phyloP scores from a whole-genome alignment of 30 jellyfish, hydroid and myxozoan species.

The Hydra vulgaris region DNA sequence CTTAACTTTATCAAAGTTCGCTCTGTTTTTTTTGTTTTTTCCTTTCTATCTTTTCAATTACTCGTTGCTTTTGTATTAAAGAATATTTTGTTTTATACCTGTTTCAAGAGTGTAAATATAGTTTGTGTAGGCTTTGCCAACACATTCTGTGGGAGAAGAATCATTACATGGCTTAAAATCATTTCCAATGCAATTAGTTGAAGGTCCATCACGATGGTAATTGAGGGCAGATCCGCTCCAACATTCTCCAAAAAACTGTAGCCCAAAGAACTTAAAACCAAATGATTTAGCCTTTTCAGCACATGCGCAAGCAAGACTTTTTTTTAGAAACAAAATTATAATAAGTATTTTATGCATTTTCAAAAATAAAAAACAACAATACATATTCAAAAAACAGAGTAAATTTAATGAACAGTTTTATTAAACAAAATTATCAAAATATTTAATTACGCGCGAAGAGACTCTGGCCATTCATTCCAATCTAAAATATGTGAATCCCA shows the following conservation, averaged over 20 bases:
- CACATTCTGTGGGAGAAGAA: constrained; percentile 60
- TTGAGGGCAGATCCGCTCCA: constrained; percentile 76
- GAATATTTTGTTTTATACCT: neutral
- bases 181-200: constrained; percentile 59
- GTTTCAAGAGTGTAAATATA: constrained; percentile 32
- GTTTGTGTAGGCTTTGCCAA: constrained; percentile 71
- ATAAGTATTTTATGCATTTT: neutral
- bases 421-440: too few species aligned
- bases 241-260: constrained; percentile 96
- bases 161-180: constrained; percentile 67
- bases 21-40: too few species aligned
- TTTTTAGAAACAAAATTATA: neutral
- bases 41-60: too few species aligned
- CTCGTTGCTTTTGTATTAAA: too few species aligned
- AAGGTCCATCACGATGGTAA: constrained; percentile 62
- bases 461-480: constrained; percentile 73
- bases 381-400: too few species aligned
- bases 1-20: too few species aligned
- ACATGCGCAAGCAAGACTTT: constrained; percentile 84
- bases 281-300: constrained; percentile 41
- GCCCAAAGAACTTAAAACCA: constrained; percentile 63
- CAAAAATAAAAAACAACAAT: too few species aligned
- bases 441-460: constrained; percentile 53
- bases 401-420: too few species aligned
- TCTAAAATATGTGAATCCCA: constrained; percentile 56